Percentiles rank a stretch among this genome's conserved stretches.
These are phyloP conservation scores for Liparis tanakae DNA, from an alignment of 2,797 vertebrate genomes.

Conservation along the genomic window DNA sequence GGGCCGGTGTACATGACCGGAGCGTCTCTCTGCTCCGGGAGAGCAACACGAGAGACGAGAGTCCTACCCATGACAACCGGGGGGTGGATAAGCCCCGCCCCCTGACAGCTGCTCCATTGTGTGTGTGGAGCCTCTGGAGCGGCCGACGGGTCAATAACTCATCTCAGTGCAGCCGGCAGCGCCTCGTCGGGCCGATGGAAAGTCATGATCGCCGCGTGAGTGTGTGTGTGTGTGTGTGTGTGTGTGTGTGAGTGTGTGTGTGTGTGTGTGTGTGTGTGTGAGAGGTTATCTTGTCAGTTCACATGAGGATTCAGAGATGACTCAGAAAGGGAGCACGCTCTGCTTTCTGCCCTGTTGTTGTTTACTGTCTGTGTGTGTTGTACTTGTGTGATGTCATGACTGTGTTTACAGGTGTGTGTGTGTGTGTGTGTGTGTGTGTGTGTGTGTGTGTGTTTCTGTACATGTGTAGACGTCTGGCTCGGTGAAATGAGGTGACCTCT, in stretches of 20 bases:
- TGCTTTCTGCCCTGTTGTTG: too few species aligned
- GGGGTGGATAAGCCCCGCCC: constrained; percentile 68
- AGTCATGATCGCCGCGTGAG: constrained; percentile 42
- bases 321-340: background rate
- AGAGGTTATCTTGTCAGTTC: constrained; percentile 37
- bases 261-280: constrained; percentile 34
- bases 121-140: constrained; percentile 64
- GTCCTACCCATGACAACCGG: constrained; percentile 72
- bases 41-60: constrained; percentile 57
- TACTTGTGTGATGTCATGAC: too few species aligned
- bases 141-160: constrained; percentile 82
- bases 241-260: constrained; percentile 8
- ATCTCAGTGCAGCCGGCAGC: constrained; percentile 79
- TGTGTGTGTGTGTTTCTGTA: too few species aligned
- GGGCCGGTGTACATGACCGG: constrained; percentile 22
- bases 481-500: too few species aligned
- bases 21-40: constrained; percentile 60
- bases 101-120: constrained; percentile 83
- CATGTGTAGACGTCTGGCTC: too few species aligned
- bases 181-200: constrained; percentile 58
- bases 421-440: too few species aligned
- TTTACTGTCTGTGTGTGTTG: too few species aligned
- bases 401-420: too few species aligned
- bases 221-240: constrained; percentile 31
- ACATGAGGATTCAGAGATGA: constrained; percentile 37